Base-by-base conservation (phyloP, 2,888 invertebrate genomes). In the Leptinotarsa juncta region DNA sequence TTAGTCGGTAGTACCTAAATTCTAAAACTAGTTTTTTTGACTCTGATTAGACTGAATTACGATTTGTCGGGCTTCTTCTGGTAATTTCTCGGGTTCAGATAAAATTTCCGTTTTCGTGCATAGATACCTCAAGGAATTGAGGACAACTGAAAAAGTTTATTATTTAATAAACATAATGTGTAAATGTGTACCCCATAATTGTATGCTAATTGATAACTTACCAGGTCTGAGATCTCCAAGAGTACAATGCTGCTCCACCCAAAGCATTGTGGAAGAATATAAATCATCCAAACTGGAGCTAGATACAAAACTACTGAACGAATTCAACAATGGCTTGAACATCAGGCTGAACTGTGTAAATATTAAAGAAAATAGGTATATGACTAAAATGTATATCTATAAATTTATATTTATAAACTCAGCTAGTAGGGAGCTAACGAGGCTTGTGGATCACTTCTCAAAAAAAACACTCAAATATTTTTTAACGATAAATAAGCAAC, bases 181-280 rank as follows among this genome's bases (percentile, higher is more conserved):
- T n/a, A n/a, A n/a, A n/a, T n/a, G 51, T 53, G 5, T 42, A 2
- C 2, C 16, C 4, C 42, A 16, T 10, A 62, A 62, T 32, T 14
- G 20, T 16, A 69, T 42, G 49, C 23, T 42, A 42, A 42, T 10
- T 42, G 42, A 42, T 42, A 42, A 75, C 86, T 87, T 90, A 98
- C 98, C 95, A 86, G 97, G 97, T 84, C 98, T 91, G 89, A 98
- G 94, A 90, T 96, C 95, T 81, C 95, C 95, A 79, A 98, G 92
- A 62, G 97, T 97, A 89, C 98, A 98, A 89, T 97, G 97, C 87
- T 98, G 97, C 88, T 98, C 97, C 73, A 97, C 94, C 98, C 98
- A 98, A 77, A 95, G 91, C 85, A 96, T 91, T 76, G 97, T 96
- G 79, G 97, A 96, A 81, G 96, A 93, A 88, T 96, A 96, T 78